Percentiles rank a stretch among this genome's conserved stretches.
These are phyloP conservation scores for Aphaenogaster rudis DNA, from an alignment of 1,140 invertebrate genomes.

Conservation along the genomic window DNA sequence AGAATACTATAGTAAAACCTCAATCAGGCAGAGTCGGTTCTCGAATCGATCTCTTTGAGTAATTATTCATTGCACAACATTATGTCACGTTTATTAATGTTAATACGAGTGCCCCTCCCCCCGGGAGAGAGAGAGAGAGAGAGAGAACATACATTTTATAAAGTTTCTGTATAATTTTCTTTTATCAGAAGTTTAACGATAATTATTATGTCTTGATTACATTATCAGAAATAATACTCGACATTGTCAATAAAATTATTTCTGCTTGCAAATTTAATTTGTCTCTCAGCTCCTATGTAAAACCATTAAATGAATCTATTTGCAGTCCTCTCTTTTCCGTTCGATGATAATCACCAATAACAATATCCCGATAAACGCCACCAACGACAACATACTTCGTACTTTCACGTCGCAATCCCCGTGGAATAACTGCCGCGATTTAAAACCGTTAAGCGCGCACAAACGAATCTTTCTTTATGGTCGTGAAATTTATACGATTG, in stretches of 20 bases:
- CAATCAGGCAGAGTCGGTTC: constrained; percentile 1
- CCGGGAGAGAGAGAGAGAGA: background rate
- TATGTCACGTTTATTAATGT: constrained; percentile 18
- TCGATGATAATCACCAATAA: constrained; percentile 20
- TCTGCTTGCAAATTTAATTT: constrained; percentile 37
- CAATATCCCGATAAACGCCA: constrained; percentile 14
- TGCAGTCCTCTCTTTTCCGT: background rate
- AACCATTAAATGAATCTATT: constrained; percentile 42
- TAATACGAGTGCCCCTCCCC: no score
- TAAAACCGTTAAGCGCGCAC: constrained; percentile 53
- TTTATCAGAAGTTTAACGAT: background rate
- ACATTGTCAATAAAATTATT: constrained; percentile 33
- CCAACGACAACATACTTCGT: constrained; percentile 14
- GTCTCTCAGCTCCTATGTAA: background rate
- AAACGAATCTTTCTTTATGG: constrained; percentile 60
- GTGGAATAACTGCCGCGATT: constrained; percentile 37
- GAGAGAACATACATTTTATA: background rate
- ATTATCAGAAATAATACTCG: constrained; percentile 11
- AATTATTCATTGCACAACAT: constrained; percentile 20
- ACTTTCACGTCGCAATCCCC: background rate
- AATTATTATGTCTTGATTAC: constrained; percentile 19
- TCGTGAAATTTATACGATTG: constrained; percentile 58
- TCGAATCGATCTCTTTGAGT: background rate
- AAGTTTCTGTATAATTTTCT: background rate
- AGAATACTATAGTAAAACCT: constrained; percentile 11